phyloP scores from a whole-genome alignment of 1,140 invertebrate species.

The Anastatus disparis region DNA sequence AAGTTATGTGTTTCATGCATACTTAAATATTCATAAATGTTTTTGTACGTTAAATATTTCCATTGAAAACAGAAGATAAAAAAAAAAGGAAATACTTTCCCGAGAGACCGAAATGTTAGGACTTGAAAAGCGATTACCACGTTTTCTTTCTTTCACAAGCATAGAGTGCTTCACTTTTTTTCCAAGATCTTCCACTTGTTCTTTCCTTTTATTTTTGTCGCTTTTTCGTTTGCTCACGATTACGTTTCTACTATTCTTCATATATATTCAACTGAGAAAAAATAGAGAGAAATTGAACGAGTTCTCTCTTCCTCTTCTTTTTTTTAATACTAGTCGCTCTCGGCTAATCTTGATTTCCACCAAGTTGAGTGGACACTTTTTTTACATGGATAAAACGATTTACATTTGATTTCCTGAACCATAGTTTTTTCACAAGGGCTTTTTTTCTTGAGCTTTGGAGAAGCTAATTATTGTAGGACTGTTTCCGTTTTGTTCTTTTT shows the following conservation, averaged over 20 bases:
- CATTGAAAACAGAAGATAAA: too few species aligned
- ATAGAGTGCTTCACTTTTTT: not conserved
- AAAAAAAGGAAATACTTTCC: not conserved
- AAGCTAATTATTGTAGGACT: not conserved
- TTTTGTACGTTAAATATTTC: too few species aligned
- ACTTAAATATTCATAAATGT: too few species aligned
- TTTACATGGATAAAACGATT: not conserved
- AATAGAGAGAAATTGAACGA: too few species aligned
- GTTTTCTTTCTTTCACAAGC: too few species aligned
- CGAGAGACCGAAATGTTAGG: not conserved
- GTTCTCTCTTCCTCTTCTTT: too few species aligned
- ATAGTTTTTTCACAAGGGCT: not conserved
- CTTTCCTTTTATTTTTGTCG: too few species aligned
- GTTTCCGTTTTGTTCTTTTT: not conserved
- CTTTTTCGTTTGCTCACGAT: not conserved
- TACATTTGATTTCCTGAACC: not conserved
- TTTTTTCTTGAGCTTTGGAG: not conserved
- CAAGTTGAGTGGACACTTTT: not conserved
- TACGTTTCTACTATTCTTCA: not conserved
- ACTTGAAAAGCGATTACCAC: conserved; percentile 21
- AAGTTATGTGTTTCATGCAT: too few species aligned
- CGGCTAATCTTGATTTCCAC: conserved; percentile 3
- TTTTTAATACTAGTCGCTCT: too few species aligned
- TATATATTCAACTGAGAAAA: not conserved
- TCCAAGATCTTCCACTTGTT: not conserved